These are phyloP conservation scores for Gastrophryne carolinensis DNA, from an alignment of 2,797 vertebrate species.

Conservation along the genomic window DNA sequence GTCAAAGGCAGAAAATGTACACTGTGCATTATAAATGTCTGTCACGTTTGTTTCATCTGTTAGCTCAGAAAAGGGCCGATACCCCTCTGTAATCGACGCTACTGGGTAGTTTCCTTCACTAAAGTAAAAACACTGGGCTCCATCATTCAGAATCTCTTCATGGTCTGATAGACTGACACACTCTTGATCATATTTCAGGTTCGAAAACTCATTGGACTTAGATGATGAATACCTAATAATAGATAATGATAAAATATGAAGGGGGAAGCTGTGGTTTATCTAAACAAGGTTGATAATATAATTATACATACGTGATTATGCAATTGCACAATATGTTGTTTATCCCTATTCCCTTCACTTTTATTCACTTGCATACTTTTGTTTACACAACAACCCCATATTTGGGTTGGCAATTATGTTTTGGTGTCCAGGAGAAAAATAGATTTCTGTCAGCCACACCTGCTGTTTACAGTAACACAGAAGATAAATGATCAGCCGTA, in stretches of 20 bases:
- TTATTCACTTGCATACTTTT: too few species aligned
- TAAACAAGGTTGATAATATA: not conserved
- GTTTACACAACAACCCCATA: too few species aligned
- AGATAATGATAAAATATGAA: not conserved
- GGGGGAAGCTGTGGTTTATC: not conserved
- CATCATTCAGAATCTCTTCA: not conserved
- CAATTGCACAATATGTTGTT: too few species aligned
- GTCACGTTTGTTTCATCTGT: not conserved
- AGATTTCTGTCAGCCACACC: too few species aligned
- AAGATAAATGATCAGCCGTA: too few species aligned
- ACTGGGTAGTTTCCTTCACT: not conserved
- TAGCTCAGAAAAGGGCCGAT: slow-evolving; percentile 6
- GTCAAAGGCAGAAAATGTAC: slow-evolving; percentile 4
- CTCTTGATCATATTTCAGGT: not conserved
- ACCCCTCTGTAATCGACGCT: not conserved
- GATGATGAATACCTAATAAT: not conserved
- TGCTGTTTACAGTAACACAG: too few species aligned
- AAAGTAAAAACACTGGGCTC: not conserved
- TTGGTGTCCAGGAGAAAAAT: too few species aligned
- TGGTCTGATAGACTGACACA: not conserved
- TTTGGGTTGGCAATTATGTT: too few species aligned
- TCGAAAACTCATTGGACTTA: not conserved
- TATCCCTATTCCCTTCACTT: too few species aligned
- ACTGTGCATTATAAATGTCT: not conserved
- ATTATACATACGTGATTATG: not conserved